A percentile compares a stretch with the other conserved stretches of the same genome.
Conservation (phyloP, 2,797 vertebrate species). For the Chelonia mydas region DNA sequence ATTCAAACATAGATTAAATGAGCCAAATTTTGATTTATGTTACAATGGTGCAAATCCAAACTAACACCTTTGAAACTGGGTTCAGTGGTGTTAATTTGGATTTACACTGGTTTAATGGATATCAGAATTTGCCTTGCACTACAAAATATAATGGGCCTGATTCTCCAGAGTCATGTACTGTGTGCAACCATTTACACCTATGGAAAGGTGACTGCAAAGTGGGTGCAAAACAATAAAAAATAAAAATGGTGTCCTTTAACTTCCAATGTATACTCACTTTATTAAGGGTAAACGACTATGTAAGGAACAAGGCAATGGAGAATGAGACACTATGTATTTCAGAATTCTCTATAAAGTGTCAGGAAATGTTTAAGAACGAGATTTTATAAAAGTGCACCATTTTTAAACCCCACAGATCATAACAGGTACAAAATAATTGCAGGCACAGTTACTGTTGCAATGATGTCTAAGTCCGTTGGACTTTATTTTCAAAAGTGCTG, state of each 20-base stretch:
- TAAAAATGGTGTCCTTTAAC: background rate
- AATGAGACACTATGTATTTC: background rate
- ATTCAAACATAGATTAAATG: background rate
- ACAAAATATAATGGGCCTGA: background rate
- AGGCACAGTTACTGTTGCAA: background rate
- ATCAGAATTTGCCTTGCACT: background rate
- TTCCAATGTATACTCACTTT: background rate
- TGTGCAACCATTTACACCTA: background rate
- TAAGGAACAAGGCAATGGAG: background rate
- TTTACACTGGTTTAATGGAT: background rate
- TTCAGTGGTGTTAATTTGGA: background rate
- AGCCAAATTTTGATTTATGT: too few species aligned
- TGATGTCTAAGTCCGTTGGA: background rate
- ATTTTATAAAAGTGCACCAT: background rate
- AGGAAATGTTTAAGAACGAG: background rate
- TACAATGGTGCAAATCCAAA: background rate
- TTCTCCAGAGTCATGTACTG: accelerated
- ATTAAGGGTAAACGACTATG: background rate
- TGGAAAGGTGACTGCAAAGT: conserved; percentile 25
- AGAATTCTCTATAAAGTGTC: background rate
- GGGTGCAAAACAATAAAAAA: background rate
- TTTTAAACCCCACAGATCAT: background rate
- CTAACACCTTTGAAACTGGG: background rate
- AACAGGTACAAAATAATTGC: background rate
- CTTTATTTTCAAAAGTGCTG: background rate